Evolutionary conservation across 2,797 vertebrate species (phyloP).

Genomic region (Sylvia borin): DNA sequence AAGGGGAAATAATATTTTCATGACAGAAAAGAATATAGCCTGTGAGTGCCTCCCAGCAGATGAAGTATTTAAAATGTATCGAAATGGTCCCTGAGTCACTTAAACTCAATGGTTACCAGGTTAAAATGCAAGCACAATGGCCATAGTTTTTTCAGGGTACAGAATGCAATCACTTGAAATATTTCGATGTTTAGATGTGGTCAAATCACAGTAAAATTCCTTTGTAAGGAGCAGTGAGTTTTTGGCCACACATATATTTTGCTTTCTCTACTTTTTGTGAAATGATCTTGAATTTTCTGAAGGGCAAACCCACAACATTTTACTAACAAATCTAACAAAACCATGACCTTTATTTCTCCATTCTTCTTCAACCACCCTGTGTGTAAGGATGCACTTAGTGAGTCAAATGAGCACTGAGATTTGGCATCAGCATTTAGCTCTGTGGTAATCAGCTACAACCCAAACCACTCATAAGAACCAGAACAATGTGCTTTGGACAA

Average conservation of each 20-base stretch:
- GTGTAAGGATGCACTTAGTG: background rate
- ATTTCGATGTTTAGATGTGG: background rate
- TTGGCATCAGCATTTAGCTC: background rate
- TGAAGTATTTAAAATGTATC: slow-evolving; percentile 20
- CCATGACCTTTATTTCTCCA: background rate
- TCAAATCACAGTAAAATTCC: background rate
- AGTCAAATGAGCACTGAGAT: background rate
- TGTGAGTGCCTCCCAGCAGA: background rate
- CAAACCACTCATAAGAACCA: background rate
- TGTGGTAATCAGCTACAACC: background rate
- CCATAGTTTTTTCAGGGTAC: slow-evolving; percentile 6
- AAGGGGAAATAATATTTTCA: background rate
- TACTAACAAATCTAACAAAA: background rate
- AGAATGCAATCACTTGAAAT: background rate
- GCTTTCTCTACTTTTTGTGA: background rate
- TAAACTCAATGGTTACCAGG: slow-evolving; percentile 25
- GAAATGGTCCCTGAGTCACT: slow-evolving; percentile 18
- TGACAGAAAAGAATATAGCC: slow-evolving; percentile 7
- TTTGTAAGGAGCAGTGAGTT: background rate
- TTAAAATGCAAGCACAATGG: slow-evolving; percentile 18
- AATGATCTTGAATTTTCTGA: background rate
- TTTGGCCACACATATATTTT: background rate
- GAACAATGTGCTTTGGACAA: background rate
- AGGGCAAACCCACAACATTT: background rate
- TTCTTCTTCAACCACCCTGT: background rate